A percentile compares a stretch with the other conserved stretches of the same genome.
Conservation (phyloP, 2,888 invertebrate genomes). For the Iselma pallidipennis region DNA sequence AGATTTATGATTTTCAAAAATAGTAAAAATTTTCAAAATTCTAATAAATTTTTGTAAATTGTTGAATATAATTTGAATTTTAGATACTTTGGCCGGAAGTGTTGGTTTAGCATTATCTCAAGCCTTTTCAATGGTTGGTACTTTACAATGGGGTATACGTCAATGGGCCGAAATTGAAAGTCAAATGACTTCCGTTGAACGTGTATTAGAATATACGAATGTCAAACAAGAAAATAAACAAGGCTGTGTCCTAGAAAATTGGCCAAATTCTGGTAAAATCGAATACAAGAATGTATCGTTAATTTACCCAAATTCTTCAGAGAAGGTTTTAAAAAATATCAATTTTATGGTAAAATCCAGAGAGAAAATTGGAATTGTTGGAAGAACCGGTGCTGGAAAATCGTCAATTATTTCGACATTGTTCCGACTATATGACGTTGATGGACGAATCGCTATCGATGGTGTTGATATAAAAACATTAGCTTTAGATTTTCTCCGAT, state of each 20-base stretch:
- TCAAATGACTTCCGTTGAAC: slow-evolving; percentile 88
- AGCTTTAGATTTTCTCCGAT: slow-evolving; percentile 56
- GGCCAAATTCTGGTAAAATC: slow-evolving; percentile 65
- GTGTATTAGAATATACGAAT: slow-evolving; percentile 61
- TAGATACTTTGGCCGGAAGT: slow-evolving; percentile 50
- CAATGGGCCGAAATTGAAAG: slow-evolving; percentile 83
- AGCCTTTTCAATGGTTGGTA: slow-evolving; percentile 74
- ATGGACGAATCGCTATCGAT: slow-evolving; percentile 68
- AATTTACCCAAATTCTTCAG: slow-evolving; percentile 47
- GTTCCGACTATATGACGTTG: slow-evolving; percentile 75
- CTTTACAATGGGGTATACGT: slow-evolving; percentile 66
- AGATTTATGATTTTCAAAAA: slow-evolving; percentile 15
- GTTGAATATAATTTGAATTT: background rate
- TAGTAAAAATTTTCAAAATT: slow-evolving; percentile 3
- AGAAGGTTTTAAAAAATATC: slow-evolving; percentile 69
- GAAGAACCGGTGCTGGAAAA: slow-evolving; percentile 85
- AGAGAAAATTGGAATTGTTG: slow-evolving; percentile 78
- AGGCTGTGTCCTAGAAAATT: slow-evolving; percentile 61
- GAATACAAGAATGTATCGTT: slow-evolving; percentile 65
- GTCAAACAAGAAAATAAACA: slow-evolving; percentile 51
- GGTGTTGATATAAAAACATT: slow-evolving; percentile 48
- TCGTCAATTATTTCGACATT: slow-evolving; percentile 76
- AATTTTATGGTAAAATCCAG: slow-evolving; percentile 68
- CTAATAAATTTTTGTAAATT: background rate
- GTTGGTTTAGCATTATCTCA: slow-evolving; percentile 82